Base-by-base conservation (phyloP, 2,888 invertebrate genomes). In the Amphipyra tragopoginis region DNA sequence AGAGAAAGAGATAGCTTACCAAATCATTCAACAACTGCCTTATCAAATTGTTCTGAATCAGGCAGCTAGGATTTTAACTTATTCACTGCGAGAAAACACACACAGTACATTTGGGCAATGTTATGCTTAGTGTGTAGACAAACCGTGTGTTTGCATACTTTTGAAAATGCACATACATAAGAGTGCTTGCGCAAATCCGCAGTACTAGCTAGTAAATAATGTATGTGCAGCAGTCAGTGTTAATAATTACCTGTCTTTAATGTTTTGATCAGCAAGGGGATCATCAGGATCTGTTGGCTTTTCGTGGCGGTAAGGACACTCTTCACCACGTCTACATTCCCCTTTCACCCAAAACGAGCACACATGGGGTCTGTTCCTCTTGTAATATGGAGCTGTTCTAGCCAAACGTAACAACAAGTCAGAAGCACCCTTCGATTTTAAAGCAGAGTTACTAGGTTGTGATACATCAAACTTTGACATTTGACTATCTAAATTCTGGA, bases 341-440 rank as follows among this genome's bases (percentile, higher is more conserved):
- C 99, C 99, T 94, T 99, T 99, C n/a, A 99, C 99, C 98, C 98
- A 99, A 91, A 99, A 99, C 0, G 98, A 98, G 89, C 99, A 99
- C 52, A 99, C 98, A 91, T 99, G 99, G 0, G 99, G 98, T 77
- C 98, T 95, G 86, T 99, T 99, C 57, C 99, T 95, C 87, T 99
- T 98, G 90, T 99, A 99, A 89, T 99, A 99, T 0, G 99, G 99
- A 45, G 98, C 97, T 5, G 98, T 98, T 53, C 99, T 95, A 0
- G 99, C 99, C 78, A 99, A 93, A 78, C 98, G 97, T 92, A 98
- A 95, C 62, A 99, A 89, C 80, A 99, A 95, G 84, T 98, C 98
- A 76, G 97, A 96, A 69, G 97, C 96, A 81, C 97, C 97, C 84
- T 97, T 97, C 0, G 98, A 95, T 89, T 97, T 97, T 13, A 96